Evolutionary conservation across 2,113 vertebrate genomes (phyloP).

Genomic region (Forbesichthys agassizii): DNA sequence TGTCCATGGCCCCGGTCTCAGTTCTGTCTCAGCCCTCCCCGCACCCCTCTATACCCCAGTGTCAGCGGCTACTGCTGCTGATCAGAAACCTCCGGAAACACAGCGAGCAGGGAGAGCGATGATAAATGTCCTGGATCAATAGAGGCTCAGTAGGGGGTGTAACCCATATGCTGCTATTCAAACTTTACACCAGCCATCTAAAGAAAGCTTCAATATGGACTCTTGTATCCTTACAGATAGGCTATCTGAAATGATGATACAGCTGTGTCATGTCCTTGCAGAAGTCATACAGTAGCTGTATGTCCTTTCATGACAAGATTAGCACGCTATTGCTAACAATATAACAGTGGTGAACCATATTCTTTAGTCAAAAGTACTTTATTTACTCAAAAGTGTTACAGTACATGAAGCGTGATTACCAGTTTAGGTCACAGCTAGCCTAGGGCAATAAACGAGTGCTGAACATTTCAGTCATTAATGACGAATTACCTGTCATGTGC

Average conservation of each 20-base stretch:
- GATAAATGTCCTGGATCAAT: slow-evolving; percentile 63
- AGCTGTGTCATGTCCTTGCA: not conserved
- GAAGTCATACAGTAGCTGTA: slow-evolving; percentile 4
- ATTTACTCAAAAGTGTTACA: too few species aligned
- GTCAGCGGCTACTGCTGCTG: slow-evolving; percentile 24
- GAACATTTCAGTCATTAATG: slow-evolving; percentile 52
- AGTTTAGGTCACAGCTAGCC: slow-evolving; percentile 2
- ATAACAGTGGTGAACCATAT: slow-evolving; percentile 12
- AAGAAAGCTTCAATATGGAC: slow-evolving; percentile 26
- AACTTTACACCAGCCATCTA: slow-evolving; percentile 52
- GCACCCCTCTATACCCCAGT: slow-evolving; percentile 7
- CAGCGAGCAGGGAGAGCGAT: slow-evolving; percentile 34
- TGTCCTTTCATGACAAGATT: slow-evolving; percentile 16
- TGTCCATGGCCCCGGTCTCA: slow-evolving; percentile 31
- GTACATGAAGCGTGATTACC: not conserved
- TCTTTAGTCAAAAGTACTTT: not conserved
- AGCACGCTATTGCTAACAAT: not conserved
- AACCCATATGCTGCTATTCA: slow-evolving; percentile 62
- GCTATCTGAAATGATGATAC: not conserved
- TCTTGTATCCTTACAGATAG: not conserved
- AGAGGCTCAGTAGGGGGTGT: slow-evolving; percentile 32
- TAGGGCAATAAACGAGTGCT: slow-evolving; percentile 20
- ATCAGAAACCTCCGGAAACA: slow-evolving; percentile 34
- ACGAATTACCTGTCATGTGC: slow-evolving; percentile 51
- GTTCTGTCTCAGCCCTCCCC: not conserved